Evolutionary conservation across 2,797 vertebrate genomes (phyloP).

Genomic region (Syngnathus rostellatus): DNA sequence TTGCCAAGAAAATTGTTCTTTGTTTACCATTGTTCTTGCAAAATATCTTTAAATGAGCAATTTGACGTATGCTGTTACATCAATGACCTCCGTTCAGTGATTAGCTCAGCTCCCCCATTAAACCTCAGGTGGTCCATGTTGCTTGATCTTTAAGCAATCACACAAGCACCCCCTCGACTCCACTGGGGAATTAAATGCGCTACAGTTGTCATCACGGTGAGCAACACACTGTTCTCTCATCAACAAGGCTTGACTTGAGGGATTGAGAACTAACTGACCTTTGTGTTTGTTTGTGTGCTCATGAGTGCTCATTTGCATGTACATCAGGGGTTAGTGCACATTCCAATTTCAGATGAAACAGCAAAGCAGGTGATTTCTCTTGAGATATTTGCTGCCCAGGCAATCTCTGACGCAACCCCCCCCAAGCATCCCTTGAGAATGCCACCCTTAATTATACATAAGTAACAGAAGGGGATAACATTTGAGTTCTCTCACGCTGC

Average conservation of each 20-base stretch:
- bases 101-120: neutral
- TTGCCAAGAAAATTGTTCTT: conserved; percentile 16
- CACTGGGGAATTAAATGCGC: conserved; percentile 56
- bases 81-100: conserved; percentile 16
- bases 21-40: conserved; percentile 11
- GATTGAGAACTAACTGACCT: conserved; percentile 49
- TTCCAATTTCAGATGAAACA: conserved; percentile 52
- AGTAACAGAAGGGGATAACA: conserved; percentile 57
- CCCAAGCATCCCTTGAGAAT: conserved; percentile 44
- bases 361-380: conserved; percentile 63
- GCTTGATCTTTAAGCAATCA: neutral
- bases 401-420: conserved; percentile 61
- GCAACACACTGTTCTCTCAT: conserved; percentile 55
- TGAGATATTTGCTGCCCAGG: conserved; percentile 49
- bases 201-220: conserved; percentile 54
- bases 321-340: conserved; percentile 36
- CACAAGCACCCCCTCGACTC: conserved; percentile 19
- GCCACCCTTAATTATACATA: conserved; percentile 61
- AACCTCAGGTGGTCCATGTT: conserved; percentile 1
- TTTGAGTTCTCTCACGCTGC: conserved; percentile 51
- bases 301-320: conserved; percentile 21
- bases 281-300: conserved; percentile 15
- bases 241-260: conserved; percentile 49
- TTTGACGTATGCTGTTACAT: conserved; percentile 25
- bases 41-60: conserved; percentile 25